Percentiles rank a stretch among this genome's conserved stretches.
These are phyloP conservation scores for Andrena dorsata DNA, from an alignment of 2,888 invertebrate species.

Conservation along the genomic window DNA sequence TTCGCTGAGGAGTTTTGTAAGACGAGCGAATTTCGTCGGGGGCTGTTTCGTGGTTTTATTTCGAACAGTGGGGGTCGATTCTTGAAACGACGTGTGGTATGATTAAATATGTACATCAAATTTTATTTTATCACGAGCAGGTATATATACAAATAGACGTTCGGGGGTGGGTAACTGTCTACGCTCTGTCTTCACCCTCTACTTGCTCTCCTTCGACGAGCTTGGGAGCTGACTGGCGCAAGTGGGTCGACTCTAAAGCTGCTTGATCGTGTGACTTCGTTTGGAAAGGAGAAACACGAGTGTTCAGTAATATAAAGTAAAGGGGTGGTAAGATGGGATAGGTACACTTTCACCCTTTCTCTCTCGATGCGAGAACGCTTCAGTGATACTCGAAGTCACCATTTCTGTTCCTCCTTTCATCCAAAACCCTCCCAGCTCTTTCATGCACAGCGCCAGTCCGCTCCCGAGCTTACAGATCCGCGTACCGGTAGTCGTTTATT, in stretches of 20 bases:
- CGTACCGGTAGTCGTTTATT: conserved; percentile 61
- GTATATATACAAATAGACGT: conserved; percentile 84
- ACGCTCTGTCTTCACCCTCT: conserved; percentile 64
- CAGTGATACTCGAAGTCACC: too few species aligned
- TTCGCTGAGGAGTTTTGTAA: conserved; percentile 35
- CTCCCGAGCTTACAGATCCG: conserved; percentile 52
- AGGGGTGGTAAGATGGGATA: neutral
- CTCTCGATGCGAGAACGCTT: neutral
- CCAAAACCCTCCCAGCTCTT: neutral
- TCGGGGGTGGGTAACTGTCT: conserved; percentile 71
- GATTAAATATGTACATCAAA: conserved; percentile 84
- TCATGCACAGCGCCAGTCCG: conserved; percentile 14
- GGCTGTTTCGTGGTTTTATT: conserved; percentile 56
- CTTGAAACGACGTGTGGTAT: conserved; percentile 66
- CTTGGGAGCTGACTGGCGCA: conserved; percentile 57
- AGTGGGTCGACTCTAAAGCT: neutral
- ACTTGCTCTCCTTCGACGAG: conserved; percentile 59
- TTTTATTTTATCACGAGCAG: conserved; percentile 83
- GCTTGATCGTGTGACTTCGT: neutral
- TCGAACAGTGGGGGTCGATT: conserved; percentile 49
- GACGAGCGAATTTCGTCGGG: conserved; percentile 39
- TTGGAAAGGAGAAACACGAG: neutral
- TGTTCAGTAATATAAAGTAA: neutral
- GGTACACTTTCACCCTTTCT: neutral
- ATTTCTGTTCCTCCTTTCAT: neutral